Base-by-base conservation (phyloP, 2,797 vertebrate genomes). In the Cynodonichthys magdalenae region DNA sequence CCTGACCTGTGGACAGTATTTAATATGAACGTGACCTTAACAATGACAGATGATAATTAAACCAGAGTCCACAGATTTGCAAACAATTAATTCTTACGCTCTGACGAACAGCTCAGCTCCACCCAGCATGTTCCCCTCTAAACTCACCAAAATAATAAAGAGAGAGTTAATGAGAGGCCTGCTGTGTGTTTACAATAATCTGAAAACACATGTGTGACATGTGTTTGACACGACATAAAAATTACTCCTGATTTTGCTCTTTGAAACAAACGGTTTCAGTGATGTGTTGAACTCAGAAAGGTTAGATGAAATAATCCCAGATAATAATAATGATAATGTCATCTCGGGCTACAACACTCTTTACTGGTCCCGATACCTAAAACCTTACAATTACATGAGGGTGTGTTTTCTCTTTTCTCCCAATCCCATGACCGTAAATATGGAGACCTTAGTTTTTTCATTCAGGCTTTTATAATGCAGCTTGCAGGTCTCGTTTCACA, bases 121-220 rank as follows among this genome's bases (percentile, higher is more conserved):
- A 18, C 41, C 27, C 48, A 62, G 53, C 17, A 27, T 50, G 17
- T 46, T 47, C 59, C 29, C 28, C 31, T 4, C 48, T 11, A 59
- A 80, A 64, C 59, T 44, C 59, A 70, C 19, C 46, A 45, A 59
- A 62, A 67, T 65, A 41, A 72, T 47, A 48, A 4, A 39, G 44
- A 0, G 51, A 62, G 56, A 56, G 17, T 52, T 87, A 77, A 90
- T 79, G 55, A 81, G 63, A 63, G 15, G 29, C 52, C 62, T 52
- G 58, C 60, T 50, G 62, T 55, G 39, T 51, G 12, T 53, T 82
- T 63, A 60, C 11, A 58, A 59, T 59, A 39, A 67, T 59, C 50
- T 59, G 42, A 19, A 29, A 29, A 50, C 17, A 18, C 9, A 11
- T 24, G n/a, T 45, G 29, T 11, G 39, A 51, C 54, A 54, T 44